These are phyloP conservation scores for Trisateles emortualis DNA, from an alignment of 2,888 invertebrate genomes.

Conservation along the genomic window DNA sequence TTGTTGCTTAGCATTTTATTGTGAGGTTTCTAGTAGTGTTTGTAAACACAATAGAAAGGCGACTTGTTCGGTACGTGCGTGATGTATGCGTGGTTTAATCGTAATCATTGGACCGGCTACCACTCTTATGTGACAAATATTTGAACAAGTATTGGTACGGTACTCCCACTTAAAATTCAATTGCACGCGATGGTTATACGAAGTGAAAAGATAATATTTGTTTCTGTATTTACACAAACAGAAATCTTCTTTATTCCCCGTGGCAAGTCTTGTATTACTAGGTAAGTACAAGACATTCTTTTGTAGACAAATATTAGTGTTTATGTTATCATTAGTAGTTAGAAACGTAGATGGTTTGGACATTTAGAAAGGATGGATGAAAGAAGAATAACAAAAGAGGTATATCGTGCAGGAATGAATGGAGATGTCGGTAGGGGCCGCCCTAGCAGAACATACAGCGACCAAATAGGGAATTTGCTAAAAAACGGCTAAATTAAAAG, in stretches of 20 bases:
- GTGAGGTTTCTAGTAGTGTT: slow-evolving; percentile 37
- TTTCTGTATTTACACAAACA: neutral
- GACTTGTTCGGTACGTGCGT: slow-evolving; percentile 34
- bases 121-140: slow-evolving; percentile 53
- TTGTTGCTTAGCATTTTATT: neutral
- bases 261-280: neutral
- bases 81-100: slow-evolving; percentile 39
- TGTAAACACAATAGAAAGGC: slow-evolving; percentile 64
- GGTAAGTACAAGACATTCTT: neutral
- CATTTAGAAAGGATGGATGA: too few species aligned
- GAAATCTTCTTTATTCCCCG: neutral
- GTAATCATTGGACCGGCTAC: slow-evolving; percentile 30
- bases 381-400: too few species aligned
- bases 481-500: too few species aligned
- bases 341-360: too few species aligned
- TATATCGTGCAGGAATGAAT: too few species aligned
- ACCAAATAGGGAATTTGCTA: too few species aligned
- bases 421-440: too few species aligned
- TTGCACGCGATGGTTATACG: slow-evolving; percentile 47
- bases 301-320: too few species aligned
- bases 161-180: slow-evolving; percentile 22
- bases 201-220: slow-evolving; percentile 11
- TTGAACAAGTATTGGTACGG: slow-evolving; percentile 40
- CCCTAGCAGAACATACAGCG: too few species aligned
- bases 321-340: too few species aligned